phyloP scores from a whole-genome alignment of 2,888 invertebrate species.

The Choreutis nemorana region DNA sequence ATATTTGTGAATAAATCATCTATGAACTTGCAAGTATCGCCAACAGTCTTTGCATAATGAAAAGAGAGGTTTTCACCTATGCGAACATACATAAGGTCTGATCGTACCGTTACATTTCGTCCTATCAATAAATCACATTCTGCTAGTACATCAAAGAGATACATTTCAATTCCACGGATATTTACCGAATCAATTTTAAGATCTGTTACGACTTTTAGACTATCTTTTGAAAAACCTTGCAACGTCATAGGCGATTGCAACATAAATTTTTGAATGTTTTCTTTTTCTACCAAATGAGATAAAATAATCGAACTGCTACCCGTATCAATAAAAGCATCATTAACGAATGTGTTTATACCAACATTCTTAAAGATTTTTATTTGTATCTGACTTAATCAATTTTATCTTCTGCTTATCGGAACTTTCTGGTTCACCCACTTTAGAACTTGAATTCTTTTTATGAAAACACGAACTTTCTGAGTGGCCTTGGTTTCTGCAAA shows the following conservation, averaged over 20 bases:
- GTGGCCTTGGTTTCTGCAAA: constrained; percentile 6
- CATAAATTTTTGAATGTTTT: background rate
- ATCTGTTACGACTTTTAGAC: background rate
- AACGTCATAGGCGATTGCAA: constrained; percentile 1
- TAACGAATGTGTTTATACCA: background rate
- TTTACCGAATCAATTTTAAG: background rate
- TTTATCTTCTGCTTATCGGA: constrained; percentile 4
- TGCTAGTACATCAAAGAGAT: constrained; percentile 5
- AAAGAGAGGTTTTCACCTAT: constrained; percentile 8
- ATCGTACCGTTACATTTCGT: constrained; percentile 10
- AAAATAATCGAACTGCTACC: background rate
- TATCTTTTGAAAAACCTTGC: constrained; percentile 5
- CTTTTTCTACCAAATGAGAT: background rate
- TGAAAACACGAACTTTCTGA: constrained; percentile 1
- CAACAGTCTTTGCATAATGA: background rate
- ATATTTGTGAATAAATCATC: constrained; percentile 7
- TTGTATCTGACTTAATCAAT: background rate
- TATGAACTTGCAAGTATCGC: constrained; percentile 6
- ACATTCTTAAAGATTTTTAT: background rate
- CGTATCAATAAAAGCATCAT: background rate
- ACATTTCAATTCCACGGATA: background rate
- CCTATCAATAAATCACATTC: constrained; percentile 12
- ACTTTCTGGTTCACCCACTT: too few species aligned
- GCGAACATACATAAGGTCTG: constrained; percentile 11
- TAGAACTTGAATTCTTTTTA: constrained; percentile 2